Percentiles rank a stretch among this genome's conserved stretches.
Conservation (phyloP, 2,888 invertebrate species). For the Drosophila peninsularis region DNA sequence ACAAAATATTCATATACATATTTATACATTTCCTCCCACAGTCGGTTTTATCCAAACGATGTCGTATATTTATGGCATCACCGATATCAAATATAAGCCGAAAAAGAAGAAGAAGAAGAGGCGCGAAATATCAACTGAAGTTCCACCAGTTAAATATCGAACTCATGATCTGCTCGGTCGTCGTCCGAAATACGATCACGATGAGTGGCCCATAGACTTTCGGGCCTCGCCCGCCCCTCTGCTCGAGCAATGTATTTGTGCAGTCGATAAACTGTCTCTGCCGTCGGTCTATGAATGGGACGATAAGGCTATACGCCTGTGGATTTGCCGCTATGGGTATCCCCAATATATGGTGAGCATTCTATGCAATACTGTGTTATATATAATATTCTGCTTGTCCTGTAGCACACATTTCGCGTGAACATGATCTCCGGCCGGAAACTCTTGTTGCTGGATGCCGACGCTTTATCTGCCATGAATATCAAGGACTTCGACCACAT, state of each 20-base stretch:
- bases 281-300: constrained; percentile 85
- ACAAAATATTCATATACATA: too few species aligned
- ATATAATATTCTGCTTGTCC: neutral
- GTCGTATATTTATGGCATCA: constrained; percentile 64
- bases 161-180: constrained; percentile 24
- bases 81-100: constrained; percentile 60
- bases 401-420: constrained; percentile 84
- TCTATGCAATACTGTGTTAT: neutral
- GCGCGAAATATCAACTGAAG: neutral
- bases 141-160: constrained; percentile 37
- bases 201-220: constrained; percentile 67
- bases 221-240: constrained; percentile 84
- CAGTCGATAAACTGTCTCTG: constrained; percentile 83
- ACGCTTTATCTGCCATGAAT: constrained; percentile 85
- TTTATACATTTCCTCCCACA: neutral
- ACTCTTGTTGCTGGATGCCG: constrained; percentile 85
- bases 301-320: constrained; percentile 84
- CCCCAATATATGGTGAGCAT: constrained; percentile 85
- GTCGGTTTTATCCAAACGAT: constrained; percentile 14
- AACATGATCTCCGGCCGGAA: constrained; percentile 85
- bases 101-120: constrained; percentile 2
- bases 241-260: constrained; percentile 76
- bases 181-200: constrained; percentile 42
- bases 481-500: constrained; percentile 86
- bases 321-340: constrained; percentile 85